Percentiles rank a stretch among this genome's conserved stretches.
phyloP scores from a whole-genome alignment of 2,113 vertebrate species.

The Galemys pyrenaicus region DNA sequence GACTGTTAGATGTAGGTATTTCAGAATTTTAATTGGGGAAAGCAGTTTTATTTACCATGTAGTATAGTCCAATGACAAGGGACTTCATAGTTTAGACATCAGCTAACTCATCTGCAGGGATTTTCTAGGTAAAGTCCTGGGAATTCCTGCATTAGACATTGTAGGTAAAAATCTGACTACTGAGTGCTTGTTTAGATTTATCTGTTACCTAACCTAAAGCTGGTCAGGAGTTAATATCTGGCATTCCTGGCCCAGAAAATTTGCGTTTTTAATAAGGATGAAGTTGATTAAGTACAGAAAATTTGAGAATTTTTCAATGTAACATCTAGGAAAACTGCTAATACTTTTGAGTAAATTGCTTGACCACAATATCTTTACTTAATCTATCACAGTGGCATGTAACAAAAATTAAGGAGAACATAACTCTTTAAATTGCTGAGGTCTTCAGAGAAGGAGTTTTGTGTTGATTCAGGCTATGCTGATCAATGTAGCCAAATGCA shows the following conservation, averaged over 20 bases:
- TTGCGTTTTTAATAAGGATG: background rate
- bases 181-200: background rate
- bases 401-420: background rate
- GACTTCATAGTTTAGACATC: background rate
- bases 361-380: background rate
- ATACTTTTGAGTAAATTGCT: constrained; percentile 28
- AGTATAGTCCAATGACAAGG: background rate
- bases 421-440: constrained; percentile 32
- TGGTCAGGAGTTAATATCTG: background rate
- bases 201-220: background rate
- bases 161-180: background rate
- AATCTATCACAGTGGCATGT: background rate
- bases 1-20: background rate
- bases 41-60: background rate
- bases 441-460: constrained; percentile 14
- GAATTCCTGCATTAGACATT: background rate
- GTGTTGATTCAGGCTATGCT: constrained; percentile 41
- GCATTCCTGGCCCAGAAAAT: background rate
- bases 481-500: constrained; percentile 65
- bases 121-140: background rate
- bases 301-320: background rate
- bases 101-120: background rate
- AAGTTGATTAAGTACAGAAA: background rate
- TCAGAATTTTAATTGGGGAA: background rate
- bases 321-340: background rate